Evolutionary conservation across 2,113 vertebrate genomes (phyloP), one percentile per base, ranked within the genome.

Genomic region (Zosterops hypoxanthus): DNA sequence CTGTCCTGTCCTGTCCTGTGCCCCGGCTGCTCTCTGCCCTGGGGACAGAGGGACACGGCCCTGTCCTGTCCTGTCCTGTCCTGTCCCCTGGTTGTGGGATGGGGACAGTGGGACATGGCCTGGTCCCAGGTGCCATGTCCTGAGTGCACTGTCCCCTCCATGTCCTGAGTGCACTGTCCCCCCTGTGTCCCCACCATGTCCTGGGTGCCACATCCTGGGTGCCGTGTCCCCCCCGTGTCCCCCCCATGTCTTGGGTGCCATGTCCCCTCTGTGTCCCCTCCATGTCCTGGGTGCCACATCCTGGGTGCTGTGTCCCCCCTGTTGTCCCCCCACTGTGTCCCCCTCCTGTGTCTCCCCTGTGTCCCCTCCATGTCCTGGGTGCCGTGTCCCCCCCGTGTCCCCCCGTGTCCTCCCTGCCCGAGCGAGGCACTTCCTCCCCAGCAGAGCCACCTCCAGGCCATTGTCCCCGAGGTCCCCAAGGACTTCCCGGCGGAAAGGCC

Each of bases 401-500:
- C 50, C 25, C 25, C 14, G 14, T 31, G 41, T 56, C 50, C 77
- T 5, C 6, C 34, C 41, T 8, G 64, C 11, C 26, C 26, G 8
- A 41, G 76, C 19, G 71, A 36, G 36, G 0, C 15, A 16, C 44
- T 96, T 94, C 95, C 95, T 88, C 76, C 8, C 28, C 53, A 57
- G 47, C 73, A 18, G 9, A 5, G 46, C 78, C 29, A 9, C 50
- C 92, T 75, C 93, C 70, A 4, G 34, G 4, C 81, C 93, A 89
- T 96, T 96, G 95, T 94, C 91, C 39, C 23, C 2, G 0, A 3
- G 10, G 23, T 84, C 73, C 90, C 73, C 0, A 46, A 59, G 93
- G 88, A 80, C 22, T 91, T 93, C 95, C 91, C 49, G 2, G 39
- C 57, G 95, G 95, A 93, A 93, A 76, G 91, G n/a, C 44, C 28